Base-by-base conservation (phyloP, 2,797 vertebrate genomes). In the Parauchenoglanis punctatus region DNA sequence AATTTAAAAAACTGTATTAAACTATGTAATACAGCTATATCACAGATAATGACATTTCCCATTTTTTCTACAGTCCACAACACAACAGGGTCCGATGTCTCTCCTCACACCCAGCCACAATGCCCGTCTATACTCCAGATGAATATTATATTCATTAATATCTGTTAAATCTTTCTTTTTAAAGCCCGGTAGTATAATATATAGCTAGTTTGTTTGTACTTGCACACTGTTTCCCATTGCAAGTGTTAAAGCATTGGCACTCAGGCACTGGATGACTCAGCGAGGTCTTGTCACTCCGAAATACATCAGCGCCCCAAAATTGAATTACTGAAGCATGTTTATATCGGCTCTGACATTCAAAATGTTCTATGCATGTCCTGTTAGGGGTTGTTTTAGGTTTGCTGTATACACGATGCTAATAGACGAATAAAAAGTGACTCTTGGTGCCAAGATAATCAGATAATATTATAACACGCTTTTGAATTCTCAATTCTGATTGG, bases 271-370 rank as follows among this genome's bases (percentile, higher is more conserved):
- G n/a, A 73, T 63, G 58, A 87, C 56, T 61, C 67, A 82, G 25
- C 2, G 4, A 28, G 28, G 70, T 86, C 67, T 52, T 35, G 58
- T 31, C 35, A 15, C 81, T 75, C 68, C 31, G 28, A 81, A 82
- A 82, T 73, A 35, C 54, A 82, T 76, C 78, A 65, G 52, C 54
- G 20, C 44, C 17, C 44, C 63, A n/a, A 76, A 76, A 61, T n/a
- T 56, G 0, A 77, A 76, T 83, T 40, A 83, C 15, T 77, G 58
- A 49, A 68, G 28, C 67, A 35, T 31, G 68, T 72, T 67, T 80
- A 68, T 56, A 46, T 17, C 6, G 7, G 3, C 54, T 28, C 3
- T 61, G 80, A 46, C 44, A 44, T 68, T 44, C 61, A 46, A 8
- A 56, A 63, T 77, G 77, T 70, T 86, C 35, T 70, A 18, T 70